phyloP scores from a whole-genome alignment of 2,888 invertebrate genomes.

The Thereva nobilitata region DNA sequence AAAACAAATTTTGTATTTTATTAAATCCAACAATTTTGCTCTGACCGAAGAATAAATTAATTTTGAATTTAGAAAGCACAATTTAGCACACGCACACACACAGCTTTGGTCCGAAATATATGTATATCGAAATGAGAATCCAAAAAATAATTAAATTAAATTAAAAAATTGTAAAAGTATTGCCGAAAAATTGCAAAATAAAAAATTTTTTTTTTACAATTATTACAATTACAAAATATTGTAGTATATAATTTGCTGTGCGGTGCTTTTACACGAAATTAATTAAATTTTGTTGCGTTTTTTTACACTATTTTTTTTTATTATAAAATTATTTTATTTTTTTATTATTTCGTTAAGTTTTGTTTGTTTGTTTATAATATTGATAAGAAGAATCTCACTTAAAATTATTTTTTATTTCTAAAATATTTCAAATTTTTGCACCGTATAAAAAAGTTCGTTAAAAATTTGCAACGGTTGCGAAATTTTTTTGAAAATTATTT shows the following conservation, averaged over 20 bases:
- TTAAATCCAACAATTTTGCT: constrained; percentile 3
- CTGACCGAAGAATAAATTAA: background rate
- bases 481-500: too few relatives aligned
- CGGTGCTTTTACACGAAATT: background rate
- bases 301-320: background rate
- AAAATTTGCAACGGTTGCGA: too few relatives aligned
- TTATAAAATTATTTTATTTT: background rate
- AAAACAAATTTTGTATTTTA: background rate
- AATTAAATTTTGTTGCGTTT: background rate
- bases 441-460: too few relatives aligned
- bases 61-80: constrained; percentile 28
- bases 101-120: constrained; percentile 29
- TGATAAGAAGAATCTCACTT: too few relatives aligned
- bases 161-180: constrained; percentile 31
- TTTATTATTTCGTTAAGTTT: background rate
- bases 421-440: too few relatives aligned
- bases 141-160: constrained; percentile 32
- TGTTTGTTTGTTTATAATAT: too few relatives aligned
- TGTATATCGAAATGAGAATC: constrained; percentile 13
- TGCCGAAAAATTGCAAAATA: constrained; percentile 2
- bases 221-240: background rate
- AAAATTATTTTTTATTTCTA: too few relatives aligned
- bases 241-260: background rate
- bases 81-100: constrained; percentile 28
- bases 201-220: background rate